Evolutionary conservation across 2,888 invertebrate species (phyloP).

Genomic region (Geotrupes spiniger): DNA sequence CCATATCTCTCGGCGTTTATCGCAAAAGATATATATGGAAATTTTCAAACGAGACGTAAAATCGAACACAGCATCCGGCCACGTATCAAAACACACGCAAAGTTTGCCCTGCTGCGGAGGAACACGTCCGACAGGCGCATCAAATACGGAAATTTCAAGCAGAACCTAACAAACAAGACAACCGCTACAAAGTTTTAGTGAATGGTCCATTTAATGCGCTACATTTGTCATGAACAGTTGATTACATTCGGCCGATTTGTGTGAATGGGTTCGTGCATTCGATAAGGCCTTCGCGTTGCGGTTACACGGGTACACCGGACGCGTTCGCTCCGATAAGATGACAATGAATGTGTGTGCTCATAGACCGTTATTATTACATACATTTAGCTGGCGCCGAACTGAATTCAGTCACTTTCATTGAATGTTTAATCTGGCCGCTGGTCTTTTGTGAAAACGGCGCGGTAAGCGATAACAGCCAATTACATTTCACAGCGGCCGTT

Average conservation of each 20-base stretch:
- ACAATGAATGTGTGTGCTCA: slow-evolving; percentile 43
- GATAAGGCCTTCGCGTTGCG: slow-evolving; percentile 40
- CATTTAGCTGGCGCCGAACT: slow-evolving; percentile 24
- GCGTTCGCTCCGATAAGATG: slow-evolving; percentile 43
- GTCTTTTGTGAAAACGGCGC: not conserved
- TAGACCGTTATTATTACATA: slow-evolving; percentile 38
- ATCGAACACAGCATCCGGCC: no score
- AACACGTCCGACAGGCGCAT: not conserved
- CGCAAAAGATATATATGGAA: no score
- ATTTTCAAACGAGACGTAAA: no score
- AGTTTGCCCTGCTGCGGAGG: no score
- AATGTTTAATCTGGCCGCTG: slow-evolving; percentile 5
- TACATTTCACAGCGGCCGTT: no score
- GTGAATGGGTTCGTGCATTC: slow-evolving; percentile 44
- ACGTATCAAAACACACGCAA: no score
- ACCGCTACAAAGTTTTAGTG: slow-evolving; percentile 28
- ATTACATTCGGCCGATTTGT: slow-evolving; percentile 47
- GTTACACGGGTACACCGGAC: slow-evolving; percentile 38
- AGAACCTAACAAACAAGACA: slow-evolving; percentile 10
- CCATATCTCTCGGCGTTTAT: no score
- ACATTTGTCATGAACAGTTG: slow-evolving; percentile 49
- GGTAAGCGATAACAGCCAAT: no score
- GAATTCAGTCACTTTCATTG: slow-evolving; percentile 9
- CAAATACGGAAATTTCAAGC: slow-evolving; percentile 2
- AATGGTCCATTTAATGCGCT: slow-evolving; percentile 39